Percentiles rank a stretch among this genome's conserved stretches.
phyloP scores from a whole-genome alignment of 2,888 invertebrate genomes.

The Gastrophysa polygoni region DNA sequence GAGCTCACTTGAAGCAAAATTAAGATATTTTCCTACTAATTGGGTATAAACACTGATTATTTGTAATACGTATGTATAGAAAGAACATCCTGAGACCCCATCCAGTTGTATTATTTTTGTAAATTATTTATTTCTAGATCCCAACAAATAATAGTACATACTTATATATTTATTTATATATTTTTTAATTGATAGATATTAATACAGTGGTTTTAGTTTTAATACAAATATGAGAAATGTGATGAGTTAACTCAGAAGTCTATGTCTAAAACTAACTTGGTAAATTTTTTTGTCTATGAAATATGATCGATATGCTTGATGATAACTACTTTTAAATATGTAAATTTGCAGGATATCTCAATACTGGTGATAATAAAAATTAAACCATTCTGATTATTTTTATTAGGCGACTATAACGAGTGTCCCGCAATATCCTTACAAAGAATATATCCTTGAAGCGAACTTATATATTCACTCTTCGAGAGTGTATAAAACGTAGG shows the following conservation, averaged over 20 bases:
- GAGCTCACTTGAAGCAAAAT: too few species aligned
- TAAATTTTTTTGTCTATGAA: background rate
- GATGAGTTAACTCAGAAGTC: background rate
- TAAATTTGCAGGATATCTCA: background rate
- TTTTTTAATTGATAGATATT: background rate
- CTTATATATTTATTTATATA: background rate
- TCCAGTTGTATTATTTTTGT: background rate
- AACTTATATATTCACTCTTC: too few species aligned
- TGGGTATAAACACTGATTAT: too few species aligned
- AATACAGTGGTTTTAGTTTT: background rate
- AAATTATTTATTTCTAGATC: background rate
- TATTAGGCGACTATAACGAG: too few species aligned
- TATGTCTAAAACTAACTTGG: background rate
- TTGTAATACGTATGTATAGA: background rate
- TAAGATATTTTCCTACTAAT: too few species aligned
- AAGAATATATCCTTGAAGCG: too few species aligned
- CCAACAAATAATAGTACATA: background rate
- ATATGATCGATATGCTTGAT: background rate
- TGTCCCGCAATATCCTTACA: too few species aligned
- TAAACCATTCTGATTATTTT: background rate
- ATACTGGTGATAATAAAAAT: background rate
- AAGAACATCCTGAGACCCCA: background rate
- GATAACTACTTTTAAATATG: background rate
- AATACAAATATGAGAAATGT: background rate
- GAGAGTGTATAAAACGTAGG: too few species aligned